Evolutionary conservation across 2,113 vertebrate species (phyloP), one percentile per base, ranked within the genome.

Genomic region (Agelaius phoeniceus): DNA sequence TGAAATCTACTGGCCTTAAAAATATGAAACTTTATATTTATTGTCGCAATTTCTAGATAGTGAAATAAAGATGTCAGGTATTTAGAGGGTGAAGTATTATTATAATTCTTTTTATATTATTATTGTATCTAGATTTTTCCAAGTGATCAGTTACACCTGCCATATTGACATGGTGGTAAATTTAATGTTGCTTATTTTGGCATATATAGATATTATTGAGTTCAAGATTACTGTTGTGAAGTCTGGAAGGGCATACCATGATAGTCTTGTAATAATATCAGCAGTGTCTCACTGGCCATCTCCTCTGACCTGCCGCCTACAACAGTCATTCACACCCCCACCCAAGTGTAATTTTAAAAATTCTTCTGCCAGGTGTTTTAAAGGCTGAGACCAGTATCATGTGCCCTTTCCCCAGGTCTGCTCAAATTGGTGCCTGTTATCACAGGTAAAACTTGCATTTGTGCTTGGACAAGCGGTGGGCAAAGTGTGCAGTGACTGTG

Each of bases 401-500:
- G 6, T 46, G 9, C 16, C 14, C 7, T 82, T 66, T 66, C 21
- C 21, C 2, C 10, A 35, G 15, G 37, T 35, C 27, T 41, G 10
- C 41, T 84, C 0, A 0, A 24, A 21, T 5, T 23, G 75, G 31
- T 62, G 9, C 10, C 15, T 16, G 19, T 54, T 75, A 12, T 5
- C 13, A 8, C 0, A 1, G 30, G 9, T 72, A 7, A 17, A 67
- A 49, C 16, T 57, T 76, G 8, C 6, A 14, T 51, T 52, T 79
- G 61, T 39, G 10, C 6, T 35, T 52, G 49, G 24, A 59, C 13
- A 26, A 23, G 30, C 6, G 10, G 20, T 10, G 26, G 21, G 7
- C 30, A 58, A 24, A 17, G 5, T 2, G 30, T n/a, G 24, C 31
- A 0, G 0, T 33, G 4, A 0, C 19, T 44, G 18, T n/a, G 79